Conservation (phyloP, 30 jellyfish, hydroid and myxozoan genomes). For the Turritopsis dohrnii region DNA sequence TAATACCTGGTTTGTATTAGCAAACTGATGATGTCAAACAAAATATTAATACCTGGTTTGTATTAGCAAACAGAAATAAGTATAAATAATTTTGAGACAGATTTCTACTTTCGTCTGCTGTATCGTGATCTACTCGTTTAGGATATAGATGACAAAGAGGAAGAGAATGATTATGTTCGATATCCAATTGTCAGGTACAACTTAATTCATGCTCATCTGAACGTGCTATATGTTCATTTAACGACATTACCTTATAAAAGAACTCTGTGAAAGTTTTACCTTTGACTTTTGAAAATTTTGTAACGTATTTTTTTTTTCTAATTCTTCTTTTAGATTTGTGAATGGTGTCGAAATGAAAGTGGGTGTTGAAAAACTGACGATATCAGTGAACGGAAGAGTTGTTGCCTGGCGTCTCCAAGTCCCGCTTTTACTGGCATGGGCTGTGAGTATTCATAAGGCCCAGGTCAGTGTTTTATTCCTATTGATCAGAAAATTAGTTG, state of each 20-base stretch:
- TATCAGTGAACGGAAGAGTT: constrained; percentile 46
- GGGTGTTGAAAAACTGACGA: constrained; percentile 22
- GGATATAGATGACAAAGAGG: neutral
- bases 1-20: too few species aligned
- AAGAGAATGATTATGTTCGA: neutral
- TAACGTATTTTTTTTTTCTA: too few species aligned
- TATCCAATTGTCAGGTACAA: neutral
- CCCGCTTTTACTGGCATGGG: constrained; percentile 78
- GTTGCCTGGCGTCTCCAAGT: constrained; percentile 49
- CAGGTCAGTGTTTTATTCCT: constrained; percentile 46
- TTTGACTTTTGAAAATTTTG: too few species aligned
- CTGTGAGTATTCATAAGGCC: constrained; percentile 74
- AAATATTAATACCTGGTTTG: too few species aligned
- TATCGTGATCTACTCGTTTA: neutral
- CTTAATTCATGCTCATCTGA: neutral
- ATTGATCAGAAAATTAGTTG: too few species aligned
- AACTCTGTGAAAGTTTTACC: too few species aligned
- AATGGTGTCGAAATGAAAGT: constrained; percentile 41
- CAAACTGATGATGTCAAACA: too few species aligned
- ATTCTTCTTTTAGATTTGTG: constrained; percentile 37
- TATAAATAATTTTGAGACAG: too few species aligned
- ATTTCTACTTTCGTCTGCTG: too few species aligned
- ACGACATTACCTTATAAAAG: too few species aligned
- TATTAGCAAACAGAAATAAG: too few species aligned
- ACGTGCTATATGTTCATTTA: too few species aligned